phyloP scores from a whole-genome alignment of 2,797 vertebrate species.

The Xerus rutilus region DNA sequence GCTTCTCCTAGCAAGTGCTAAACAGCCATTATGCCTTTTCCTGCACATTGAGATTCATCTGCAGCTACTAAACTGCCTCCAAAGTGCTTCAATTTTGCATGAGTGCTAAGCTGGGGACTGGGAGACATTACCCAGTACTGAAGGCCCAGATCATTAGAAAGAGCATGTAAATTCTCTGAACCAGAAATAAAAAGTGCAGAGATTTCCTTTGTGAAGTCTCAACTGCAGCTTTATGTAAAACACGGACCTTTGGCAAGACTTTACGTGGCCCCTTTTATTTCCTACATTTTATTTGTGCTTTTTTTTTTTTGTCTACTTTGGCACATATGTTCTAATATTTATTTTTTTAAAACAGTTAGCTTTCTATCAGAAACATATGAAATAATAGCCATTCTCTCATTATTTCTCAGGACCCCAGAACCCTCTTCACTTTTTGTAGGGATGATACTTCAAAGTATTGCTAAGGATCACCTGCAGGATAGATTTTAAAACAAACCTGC shows the following conservation, averaged over 20 bases:
- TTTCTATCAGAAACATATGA: constrained; percentile 71
- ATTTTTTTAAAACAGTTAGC: background rate
- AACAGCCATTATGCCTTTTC: constrained; percentile 86
- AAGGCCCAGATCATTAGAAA: constrained; percentile 91
- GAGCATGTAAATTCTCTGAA: constrained; percentile 93
- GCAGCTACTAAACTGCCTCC: constrained; percentile 89
- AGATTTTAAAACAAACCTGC: constrained; percentile 40
- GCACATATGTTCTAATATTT: background rate
- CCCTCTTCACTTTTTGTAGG: background rate
- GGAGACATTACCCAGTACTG: constrained; percentile 87
- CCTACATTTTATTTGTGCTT: constrained; percentile 55
- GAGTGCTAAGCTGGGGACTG: constrained; percentile 93
- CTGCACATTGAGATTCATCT: constrained; percentile 88
- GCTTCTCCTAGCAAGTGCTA: constrained; percentile 85
- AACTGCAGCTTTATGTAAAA: constrained; percentile 86
- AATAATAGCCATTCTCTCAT: background rate
- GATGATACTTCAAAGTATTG: constrained; percentile 51
- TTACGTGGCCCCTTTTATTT: constrained; percentile 59
- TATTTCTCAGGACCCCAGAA: background rate
- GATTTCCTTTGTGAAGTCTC: constrained; percentile 87
- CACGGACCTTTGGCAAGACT: constrained; percentile 78
- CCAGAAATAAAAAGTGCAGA: constrained; percentile 91
- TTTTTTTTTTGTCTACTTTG: background rate
- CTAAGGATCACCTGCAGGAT: background rate
- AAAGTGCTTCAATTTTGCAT: constrained; percentile 94